Evolutionary conservation across 92 coral and sea anemone genomes (phyloP).

Genomic region (Metridium senile): DNA sequence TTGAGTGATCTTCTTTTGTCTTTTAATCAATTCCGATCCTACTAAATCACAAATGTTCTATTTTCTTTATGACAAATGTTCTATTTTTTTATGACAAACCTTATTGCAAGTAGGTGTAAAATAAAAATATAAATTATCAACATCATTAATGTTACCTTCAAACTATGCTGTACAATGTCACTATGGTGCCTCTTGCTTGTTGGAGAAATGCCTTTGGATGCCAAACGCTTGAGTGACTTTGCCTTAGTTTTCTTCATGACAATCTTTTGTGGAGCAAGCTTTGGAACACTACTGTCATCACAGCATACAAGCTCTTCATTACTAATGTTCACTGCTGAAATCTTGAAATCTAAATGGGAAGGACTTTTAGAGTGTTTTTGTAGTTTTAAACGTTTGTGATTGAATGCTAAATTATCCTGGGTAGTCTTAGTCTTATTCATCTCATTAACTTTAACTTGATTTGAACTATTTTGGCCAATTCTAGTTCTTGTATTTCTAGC

Average conservation of each 20-base stretch:
- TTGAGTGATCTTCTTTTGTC: too few relatives aligned
- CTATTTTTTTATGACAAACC: too few relatives aligned
- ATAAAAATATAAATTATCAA: neutral
- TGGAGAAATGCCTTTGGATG: slow-evolving; percentile 77
- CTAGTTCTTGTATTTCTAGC: too few relatives aligned
- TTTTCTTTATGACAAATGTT: too few relatives aligned
- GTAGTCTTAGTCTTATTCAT: too few relatives aligned
- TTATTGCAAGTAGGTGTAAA: too few relatives aligned
- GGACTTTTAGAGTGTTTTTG: too few relatives aligned
- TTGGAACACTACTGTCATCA: neutral
- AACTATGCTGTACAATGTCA: slow-evolving; percentile 6
- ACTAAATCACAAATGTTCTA: too few relatives aligned
- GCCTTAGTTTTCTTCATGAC: slow-evolving; percentile 55
- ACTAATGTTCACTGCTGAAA: neutral
- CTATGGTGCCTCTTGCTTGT: slow-evolving; percentile 56
- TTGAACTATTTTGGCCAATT: neutral
- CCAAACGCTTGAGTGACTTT: slow-evolving; percentile 64
- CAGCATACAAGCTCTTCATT: neutral
- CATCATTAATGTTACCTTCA: neutral
- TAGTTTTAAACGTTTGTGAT: neutral
- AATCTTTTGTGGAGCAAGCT: slow-evolving; percentile 62
- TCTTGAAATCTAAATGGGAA: neutral
- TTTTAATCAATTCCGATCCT: too few relatives aligned
- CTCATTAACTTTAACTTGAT: neutral
- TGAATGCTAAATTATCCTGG: neutral